These are phyloP conservation scores for Sialis fuliginosa DNA, from an alignment of 2,888 invertebrate species.

Conservation along the genomic window DNA sequence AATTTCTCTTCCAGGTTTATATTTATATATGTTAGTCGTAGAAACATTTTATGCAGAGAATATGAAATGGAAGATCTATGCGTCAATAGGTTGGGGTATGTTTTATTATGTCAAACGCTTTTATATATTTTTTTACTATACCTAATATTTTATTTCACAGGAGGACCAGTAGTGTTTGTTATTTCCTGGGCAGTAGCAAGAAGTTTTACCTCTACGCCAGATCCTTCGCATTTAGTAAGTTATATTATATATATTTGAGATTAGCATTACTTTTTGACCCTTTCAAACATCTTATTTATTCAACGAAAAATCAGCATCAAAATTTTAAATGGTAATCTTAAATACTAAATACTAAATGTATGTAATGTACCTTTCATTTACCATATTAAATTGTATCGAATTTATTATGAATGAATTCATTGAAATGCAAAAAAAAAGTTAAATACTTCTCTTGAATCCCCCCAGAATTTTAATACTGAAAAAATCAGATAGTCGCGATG, in stretches of 20 bases:
- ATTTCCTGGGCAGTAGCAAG: slow-evolving; percentile 36
- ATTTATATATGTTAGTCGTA: slow-evolving; percentile 74
- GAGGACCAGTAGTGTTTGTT: slow-evolving; percentile 35
- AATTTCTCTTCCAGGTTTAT: slow-evolving; percentile 43
- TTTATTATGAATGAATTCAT: no score
- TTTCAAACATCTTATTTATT: no score
- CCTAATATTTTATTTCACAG: slow-evolving; percentile 19
- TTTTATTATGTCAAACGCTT: neutral
- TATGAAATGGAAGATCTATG: slow-evolving; percentile 64
- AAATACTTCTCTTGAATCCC: no score
- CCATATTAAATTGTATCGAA: no score
- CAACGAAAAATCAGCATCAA: no score
- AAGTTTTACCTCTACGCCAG: slow-evolving; percentile 15
- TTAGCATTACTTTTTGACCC: no score
- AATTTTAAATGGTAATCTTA: no score
- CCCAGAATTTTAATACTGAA: no score
- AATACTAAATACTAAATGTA: no score
- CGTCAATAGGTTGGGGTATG: slow-evolving; percentile 72
- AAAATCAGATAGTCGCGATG: no score
- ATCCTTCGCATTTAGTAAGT: slow-evolving; percentile 10
- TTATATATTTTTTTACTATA: neutral
- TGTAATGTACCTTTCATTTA: no score
- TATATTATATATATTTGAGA: neutral
- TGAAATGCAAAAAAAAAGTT: no score
- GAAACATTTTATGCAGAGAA: slow-evolving; percentile 75